A percentile compares a stretch with the other conserved stretches of the same genome.
Conservation (phyloP, 1,140 invertebrate species). For the Arctopsyche grandis region DNA sequence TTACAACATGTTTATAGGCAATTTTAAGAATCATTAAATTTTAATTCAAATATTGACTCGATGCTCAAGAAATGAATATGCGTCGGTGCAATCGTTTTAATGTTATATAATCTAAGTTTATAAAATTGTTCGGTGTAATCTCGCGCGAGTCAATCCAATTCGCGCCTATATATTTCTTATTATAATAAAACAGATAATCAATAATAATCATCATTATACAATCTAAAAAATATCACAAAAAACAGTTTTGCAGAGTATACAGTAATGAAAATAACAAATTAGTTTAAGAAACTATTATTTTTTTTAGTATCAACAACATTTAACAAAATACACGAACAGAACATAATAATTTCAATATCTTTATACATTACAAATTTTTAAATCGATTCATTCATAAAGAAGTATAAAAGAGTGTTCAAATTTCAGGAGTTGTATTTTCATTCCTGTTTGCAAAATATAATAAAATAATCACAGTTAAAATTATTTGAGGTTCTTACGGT, state of each 20-base stretch:
- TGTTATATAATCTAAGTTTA: too few species aligned
- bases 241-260: conserved; percentile 5
- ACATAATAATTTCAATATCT: not conserved
- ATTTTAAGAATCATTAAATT: too few species aligned
- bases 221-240: conserved; percentile 18
- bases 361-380: not conserved
- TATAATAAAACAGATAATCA: conserved; percentile 9
- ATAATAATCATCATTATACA: too few species aligned
- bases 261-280: conserved; percentile 25
- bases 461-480: conserved; percentile 18
- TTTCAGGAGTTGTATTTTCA: conserved; percentile 2
- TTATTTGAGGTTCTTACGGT: conserved; percentile 11
- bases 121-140: not conserved
- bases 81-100: not conserved
- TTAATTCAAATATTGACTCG: too few species aligned
- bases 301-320: conserved; percentile 1
- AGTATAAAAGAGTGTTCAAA: too few species aligned
- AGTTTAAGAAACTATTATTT: not conserved
- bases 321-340: not conserved
- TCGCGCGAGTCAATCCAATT: not conserved
- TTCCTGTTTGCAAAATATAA: conserved; percentile 1
- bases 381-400: not conserved
- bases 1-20: not conserved
- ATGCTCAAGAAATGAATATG: not conserved
- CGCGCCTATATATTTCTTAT: not conserved